Evolutionary conservation across 2,888 invertebrate genomes (phyloP).

Genomic region (Perizoma flavofasciatum): DNA sequence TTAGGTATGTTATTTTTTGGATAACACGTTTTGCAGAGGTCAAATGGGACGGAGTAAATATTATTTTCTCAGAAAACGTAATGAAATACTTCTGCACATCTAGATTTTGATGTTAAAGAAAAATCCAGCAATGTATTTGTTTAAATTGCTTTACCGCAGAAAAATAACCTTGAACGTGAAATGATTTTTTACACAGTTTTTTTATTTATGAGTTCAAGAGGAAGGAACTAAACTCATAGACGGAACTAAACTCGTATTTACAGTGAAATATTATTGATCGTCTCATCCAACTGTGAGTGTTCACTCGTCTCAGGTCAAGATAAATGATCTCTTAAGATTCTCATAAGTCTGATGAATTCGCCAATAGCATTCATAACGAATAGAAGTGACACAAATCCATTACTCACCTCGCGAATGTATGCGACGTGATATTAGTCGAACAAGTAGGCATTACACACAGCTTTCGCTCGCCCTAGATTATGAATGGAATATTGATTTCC

Average conservation of each 20-base stretch:
- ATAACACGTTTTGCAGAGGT: slow-evolving; percentile 30
- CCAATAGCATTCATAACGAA: slow-evolving; percentile 20
- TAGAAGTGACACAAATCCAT: slow-evolving; percentile 25
- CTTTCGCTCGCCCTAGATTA: slow-evolving; percentile 20
- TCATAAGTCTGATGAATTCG: slow-evolving; percentile 23
- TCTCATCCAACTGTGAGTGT: neutral
- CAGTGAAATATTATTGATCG: neutral
- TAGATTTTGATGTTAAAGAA: slow-evolving; percentile 13
- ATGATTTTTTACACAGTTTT: too few relatives aligned
- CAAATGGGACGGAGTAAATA: slow-evolving; percentile 31
- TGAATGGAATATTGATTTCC: slow-evolving; percentile 22
- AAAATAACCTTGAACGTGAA: neutral
- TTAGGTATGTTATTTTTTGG: slow-evolving; percentile 40
- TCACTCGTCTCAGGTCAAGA: neutral
- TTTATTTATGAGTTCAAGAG: too few relatives aligned
- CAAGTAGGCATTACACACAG: slow-evolving; percentile 24
- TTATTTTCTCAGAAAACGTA: slow-evolving; percentile 33
- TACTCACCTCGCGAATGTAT: slow-evolving; percentile 24
- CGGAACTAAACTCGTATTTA: neutral
- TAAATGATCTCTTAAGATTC: slow-evolving; percentile 18
- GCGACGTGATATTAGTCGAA: slow-evolving; percentile 22
- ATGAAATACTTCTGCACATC: slow-evolving; percentile 12
- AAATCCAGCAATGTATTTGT: too few relatives aligned
- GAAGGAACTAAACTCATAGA: neutral
- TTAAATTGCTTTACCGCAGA: too few relatives aligned